Conservation (phyloP, 1,140 invertebrate species). For the Heliconius melpomene region DNA sequence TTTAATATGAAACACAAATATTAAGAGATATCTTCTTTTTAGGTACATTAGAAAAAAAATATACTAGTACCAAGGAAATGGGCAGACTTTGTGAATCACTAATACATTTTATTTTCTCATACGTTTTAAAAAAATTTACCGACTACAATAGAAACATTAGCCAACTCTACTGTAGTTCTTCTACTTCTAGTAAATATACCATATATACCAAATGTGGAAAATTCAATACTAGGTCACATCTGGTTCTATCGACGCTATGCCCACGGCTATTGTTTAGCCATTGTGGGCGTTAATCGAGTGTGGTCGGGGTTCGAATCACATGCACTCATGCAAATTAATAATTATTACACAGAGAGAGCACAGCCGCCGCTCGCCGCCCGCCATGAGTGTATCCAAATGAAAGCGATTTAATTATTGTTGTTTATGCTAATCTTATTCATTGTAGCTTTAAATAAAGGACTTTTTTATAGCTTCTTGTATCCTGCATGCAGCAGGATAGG, state of each 20-base stretch:
- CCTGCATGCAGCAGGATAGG: too few relatives aligned
- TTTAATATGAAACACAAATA: too few relatives aligned
- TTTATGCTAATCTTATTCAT: not conserved
- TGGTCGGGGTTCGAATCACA: conserved; percentile 32
- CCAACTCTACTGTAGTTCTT: not conserved
- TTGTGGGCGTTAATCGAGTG: conserved; percentile 34
- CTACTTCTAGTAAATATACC: not conserved
- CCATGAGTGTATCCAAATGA: conserved; percentile 17
- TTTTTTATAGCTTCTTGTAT: too few relatives aligned
- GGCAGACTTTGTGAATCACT: too few relatives aligned
- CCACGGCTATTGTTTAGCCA: conserved; percentile 27
- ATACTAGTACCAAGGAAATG: too few relatives aligned
- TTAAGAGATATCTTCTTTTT: too few relatives aligned
- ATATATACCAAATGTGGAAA: conserved; percentile 8
- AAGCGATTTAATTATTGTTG: conserved; percentile 15
- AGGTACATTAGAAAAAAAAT: too few relatives aligned
- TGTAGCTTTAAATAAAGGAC: not conserved
- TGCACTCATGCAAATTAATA: conserved; percentile 37
- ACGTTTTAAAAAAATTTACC: too few relatives aligned
- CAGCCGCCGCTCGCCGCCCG: not conserved
- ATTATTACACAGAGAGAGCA: conserved; percentile 27
- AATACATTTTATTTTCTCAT: too few relatives aligned
- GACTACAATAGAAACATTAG: not conserved
- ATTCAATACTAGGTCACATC: conserved; percentile 11
- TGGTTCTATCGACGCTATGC: not conserved